Evolutionary conservation across 2,888 invertebrate genomes (phyloP), one percentile per base, ranked within the genome.

Genomic region (Linnaemya vulpina): DNA sequence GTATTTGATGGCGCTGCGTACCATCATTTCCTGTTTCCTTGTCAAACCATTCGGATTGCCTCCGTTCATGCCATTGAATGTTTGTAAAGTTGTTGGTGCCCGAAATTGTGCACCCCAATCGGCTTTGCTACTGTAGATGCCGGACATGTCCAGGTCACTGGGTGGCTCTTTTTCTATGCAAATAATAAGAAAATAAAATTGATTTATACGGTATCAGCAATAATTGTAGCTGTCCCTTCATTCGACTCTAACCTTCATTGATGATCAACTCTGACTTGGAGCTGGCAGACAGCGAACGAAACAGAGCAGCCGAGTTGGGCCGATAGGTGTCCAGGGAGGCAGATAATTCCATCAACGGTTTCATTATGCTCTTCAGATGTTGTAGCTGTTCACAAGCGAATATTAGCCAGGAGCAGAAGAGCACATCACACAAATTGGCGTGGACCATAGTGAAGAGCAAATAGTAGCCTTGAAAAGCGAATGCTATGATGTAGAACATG

Each of bases 331-430:
- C 97, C 88, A 97, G 90, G 0, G 96, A 95, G 0, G 97, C 96
- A 30, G 97, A 97, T 3, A 97, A 93, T 89, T 97, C 97, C 96
- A 97, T 97, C 71, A 97, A 92, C 0, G 97, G 97, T 87, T 96
- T 96, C 96, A 97, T 95, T 86, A 97, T 97, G 63, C 96, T 95
- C 90, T 97, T 97, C 51, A 97, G 93, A 91, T 97, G 97, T 90
- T 96, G 96, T 79, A 97, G 93, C 90, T 97, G 97, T 88, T 97
- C 97, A 88, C 97, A 97, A 0, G 97, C 96, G 89, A 96, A 97
- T 82, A 97, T 95, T 87, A 97, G 89, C 96, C 96, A 97, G 1
- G 96, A 96, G 90, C 96, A 97, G 93, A 97, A 97, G 88, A 97
- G 93, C 0, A 96, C 95, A 89, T 97, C 97, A 89, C 94, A 91